phyloP scores from a whole-genome alignment of 2,797 vertebrate genomes.

The Naso thynnoides region DNA sequence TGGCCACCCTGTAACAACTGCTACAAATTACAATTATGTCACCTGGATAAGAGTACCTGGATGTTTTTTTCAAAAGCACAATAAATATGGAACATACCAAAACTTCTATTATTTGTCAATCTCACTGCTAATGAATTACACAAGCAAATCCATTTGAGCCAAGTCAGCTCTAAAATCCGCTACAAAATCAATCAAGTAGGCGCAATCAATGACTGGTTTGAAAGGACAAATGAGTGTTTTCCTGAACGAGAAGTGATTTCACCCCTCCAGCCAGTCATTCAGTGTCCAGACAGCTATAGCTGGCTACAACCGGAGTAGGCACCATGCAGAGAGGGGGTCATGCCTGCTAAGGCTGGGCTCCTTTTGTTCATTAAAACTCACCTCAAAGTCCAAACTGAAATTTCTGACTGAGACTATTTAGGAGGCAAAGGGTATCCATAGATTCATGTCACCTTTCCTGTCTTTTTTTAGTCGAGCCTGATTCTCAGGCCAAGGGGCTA shows the following conservation, averaged over 20 bases:
- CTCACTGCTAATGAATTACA: constrained; percentile 59
- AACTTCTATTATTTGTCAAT: constrained; percentile 59
- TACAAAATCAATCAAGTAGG: constrained; percentile 45
- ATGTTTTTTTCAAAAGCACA: constrained; percentile 78
- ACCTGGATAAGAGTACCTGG: constrained; percentile 89
- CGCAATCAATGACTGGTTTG: constrained; percentile 55
- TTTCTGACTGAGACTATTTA: constrained; percentile 4
- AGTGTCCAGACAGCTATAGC: constrained; percentile 61
- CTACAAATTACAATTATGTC: constrained; percentile 85
- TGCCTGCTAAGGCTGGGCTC: constrained; percentile 13
- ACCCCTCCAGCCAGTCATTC: constrained; percentile 49
- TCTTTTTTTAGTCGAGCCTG: background rate
- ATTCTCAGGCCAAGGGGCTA: background rate
- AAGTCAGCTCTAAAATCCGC: constrained; percentile 49
- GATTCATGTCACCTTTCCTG: background rate
- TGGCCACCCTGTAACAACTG: constrained; percentile 85
- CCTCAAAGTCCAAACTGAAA: constrained; percentile 26
- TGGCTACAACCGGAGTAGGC: constrained; percentile 70
- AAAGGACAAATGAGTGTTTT: constrained; percentile 70
- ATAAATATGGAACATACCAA: constrained; percentile 70
- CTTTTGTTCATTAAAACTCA: constrained; percentile 30
- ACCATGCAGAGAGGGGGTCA: constrained; percentile 73
- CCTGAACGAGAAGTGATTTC: constrained; percentile 72
- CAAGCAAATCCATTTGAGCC: constrained; percentile 63
- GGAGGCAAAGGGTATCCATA: background rate